These are phyloP conservation scores for Wasmannia auropunctata DNA, from an alignment of 1,140 invertebrate species.

Conservation along the genomic window DNA sequence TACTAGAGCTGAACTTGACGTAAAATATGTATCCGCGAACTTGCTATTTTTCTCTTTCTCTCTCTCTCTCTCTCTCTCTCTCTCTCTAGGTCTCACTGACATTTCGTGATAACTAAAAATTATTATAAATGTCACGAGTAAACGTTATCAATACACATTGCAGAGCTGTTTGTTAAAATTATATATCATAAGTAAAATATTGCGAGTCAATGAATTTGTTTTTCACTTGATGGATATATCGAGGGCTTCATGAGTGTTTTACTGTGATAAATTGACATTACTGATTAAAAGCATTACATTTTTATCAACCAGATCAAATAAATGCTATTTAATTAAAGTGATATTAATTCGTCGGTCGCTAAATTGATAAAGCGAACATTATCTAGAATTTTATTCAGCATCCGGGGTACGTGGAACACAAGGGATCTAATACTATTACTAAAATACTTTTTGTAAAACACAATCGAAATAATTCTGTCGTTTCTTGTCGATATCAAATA, in stretches of 20 bases:
- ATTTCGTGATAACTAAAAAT: conserved; percentile 48
- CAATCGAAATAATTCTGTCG: not conserved
- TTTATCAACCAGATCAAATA: conserved; percentile 37
- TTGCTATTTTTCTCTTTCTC: not conserved
- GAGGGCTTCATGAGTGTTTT: conserved; percentile 43
- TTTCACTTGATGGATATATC: conserved; percentile 43
- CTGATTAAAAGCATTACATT: conserved; percentile 57
- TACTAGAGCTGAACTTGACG: not conserved
- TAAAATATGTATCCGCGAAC: conserved; percentile 1
- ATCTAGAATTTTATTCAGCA: conserved; percentile 9
- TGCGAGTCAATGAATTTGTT: conserved; percentile 45
- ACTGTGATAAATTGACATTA: conserved; percentile 50
- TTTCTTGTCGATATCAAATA: not conserved
- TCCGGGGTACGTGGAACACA: not conserved
- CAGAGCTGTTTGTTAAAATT: conserved; percentile 41
- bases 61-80: not conserved
- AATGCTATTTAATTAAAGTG: conserved; percentile 48
- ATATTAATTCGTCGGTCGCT: conserved; percentile 49
- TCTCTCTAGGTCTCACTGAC: not conserved
- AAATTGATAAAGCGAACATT: conserved; percentile 14
- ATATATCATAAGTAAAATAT: conserved; percentile 50
- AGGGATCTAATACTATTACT: conserved; percentile 6
- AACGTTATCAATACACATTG: conserved; percentile 39
- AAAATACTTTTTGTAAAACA: not conserved
- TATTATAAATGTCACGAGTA: conserved; percentile 41